phyloP scores from a whole-genome alignment of 64 coral and sea anemone genomes.

The Stichodactyla helianthus region DNA sequence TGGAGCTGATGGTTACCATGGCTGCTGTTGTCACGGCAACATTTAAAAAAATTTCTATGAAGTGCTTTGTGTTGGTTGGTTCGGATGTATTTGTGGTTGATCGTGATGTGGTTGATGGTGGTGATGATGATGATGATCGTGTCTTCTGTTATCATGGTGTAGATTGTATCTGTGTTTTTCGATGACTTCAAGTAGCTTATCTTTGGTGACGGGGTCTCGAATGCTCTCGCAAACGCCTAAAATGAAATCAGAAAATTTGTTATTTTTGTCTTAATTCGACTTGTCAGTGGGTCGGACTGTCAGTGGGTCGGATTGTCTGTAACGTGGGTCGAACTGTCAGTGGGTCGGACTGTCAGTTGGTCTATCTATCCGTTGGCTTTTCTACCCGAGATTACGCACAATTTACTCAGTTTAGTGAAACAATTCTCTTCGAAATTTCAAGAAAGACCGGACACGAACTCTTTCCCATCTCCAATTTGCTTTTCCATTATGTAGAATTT shows the following conservation, averaged over 20 bases:
- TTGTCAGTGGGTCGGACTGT: not conserved
- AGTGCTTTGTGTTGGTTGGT: not conserved
- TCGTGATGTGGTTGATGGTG: not conserved
- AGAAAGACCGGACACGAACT: no score
- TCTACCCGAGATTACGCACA: no score
- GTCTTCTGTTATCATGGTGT: not conserved
- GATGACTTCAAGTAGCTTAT: constrained; percentile 78
- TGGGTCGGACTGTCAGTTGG: not conserved
- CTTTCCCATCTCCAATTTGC: no score
- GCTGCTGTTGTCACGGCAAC: not conserved
- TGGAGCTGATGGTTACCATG: not conserved
- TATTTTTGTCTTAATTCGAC: not conserved
- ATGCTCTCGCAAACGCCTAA: constrained; percentile 98
- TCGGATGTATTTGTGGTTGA: not conserved
- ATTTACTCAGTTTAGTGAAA: no score
- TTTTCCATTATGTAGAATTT: no score
- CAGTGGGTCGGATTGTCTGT: not conserved
- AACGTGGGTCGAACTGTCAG: not conserved
- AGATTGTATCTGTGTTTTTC: constrained; percentile 64
- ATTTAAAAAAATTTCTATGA: not conserved
- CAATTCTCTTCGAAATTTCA: no score
- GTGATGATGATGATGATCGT: constrained; percentile 6
- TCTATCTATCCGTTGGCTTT: not conserved
- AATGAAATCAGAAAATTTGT: not conserved
- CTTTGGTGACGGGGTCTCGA: constrained; percentile 70